phyloP scores from a whole-genome alignment of 2,888 invertebrate genomes.

The Tortricodes alternella region DNA sequence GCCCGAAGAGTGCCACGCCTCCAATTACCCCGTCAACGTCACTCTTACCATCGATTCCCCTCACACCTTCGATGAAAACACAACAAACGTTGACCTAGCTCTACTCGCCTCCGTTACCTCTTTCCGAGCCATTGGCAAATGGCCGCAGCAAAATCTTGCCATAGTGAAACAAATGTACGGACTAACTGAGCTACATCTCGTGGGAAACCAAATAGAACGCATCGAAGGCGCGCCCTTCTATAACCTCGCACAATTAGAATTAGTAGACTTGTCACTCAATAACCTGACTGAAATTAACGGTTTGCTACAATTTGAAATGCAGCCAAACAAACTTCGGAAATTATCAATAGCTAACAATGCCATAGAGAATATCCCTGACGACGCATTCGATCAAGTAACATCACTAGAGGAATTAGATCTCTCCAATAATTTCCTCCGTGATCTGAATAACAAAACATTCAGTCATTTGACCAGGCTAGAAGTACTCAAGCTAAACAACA shows the following conservation, averaged over 20 bases:
- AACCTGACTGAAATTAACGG: constrained; percentile 49
- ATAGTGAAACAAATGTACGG: constrained; percentile 55
- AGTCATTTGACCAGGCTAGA: constrained; percentile 57
- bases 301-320: constrained; percentile 56
- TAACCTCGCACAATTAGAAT: constrained; percentile 50
- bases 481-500: constrained; percentile 58
- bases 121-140: constrained; percentile 51
- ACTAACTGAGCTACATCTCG: constrained; percentile 51
- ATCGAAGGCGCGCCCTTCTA: constrained; percentile 55
- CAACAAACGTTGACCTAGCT: constrained; percentile 40
- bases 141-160: constrained; percentile 49
- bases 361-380: constrained; percentile 50
- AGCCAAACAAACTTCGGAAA: constrained; percentile 52
- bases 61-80: constrained; percentile 43
- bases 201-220: constrained; percentile 48
- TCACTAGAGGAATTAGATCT: constrained; percentile 63
- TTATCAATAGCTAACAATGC: constrained; percentile 56
- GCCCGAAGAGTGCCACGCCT: constrained; percentile 53
- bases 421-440: constrained; percentile 56
- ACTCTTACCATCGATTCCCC: constrained; percentile 49
- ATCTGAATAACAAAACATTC: constrained; percentile 62
- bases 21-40: constrained; percentile 58
- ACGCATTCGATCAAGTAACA: constrained; percentile 55
- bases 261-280: constrained; percentile 60
- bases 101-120: constrained; percentile 55